A percentile compares a stretch with the other conserved stretches of the same genome.
Conservation (phyloP, 2,888 invertebrate genomes). For the Leptopterna dolabrata region DNA sequence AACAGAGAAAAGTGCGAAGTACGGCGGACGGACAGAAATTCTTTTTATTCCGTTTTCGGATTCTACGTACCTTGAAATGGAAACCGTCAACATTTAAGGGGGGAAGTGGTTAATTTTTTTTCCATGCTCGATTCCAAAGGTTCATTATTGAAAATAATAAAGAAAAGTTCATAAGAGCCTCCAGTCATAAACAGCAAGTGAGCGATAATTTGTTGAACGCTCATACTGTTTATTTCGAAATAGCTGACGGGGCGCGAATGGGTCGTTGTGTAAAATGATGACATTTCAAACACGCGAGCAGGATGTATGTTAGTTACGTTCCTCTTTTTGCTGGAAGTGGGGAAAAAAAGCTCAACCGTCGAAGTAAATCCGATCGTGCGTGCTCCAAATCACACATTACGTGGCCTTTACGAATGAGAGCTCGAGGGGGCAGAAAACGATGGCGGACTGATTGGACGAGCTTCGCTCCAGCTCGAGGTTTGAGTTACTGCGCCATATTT, state of each 20-base stretch:
- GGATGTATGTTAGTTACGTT: not conserved
- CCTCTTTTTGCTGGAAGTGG: not conserved
- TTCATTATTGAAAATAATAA: too few relatives aligned
- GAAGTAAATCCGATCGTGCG: not conserved
- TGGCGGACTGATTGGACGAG: conserved; percentile 8
- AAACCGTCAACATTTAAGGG: too few relatives aligned
- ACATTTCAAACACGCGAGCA: not conserved
- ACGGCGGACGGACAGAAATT: too few relatives aligned
- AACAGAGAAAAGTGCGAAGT: too few relatives aligned
- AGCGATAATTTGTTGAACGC: not conserved
- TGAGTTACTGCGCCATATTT: conserved; percentile 23
- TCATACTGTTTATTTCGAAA: not conserved
- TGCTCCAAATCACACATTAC: not conserved
- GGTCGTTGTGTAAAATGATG: not conserved
- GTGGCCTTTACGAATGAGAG: not conserved
- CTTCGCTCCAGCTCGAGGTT: not conserved
- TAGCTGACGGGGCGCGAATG: not conserved
- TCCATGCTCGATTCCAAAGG: too few relatives aligned
- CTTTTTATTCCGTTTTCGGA: too few relatives aligned
- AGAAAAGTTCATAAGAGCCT: too few relatives aligned
- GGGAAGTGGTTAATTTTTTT: too few relatives aligned
- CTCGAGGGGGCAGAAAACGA: not conserved
- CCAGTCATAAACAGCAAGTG: not conserved
- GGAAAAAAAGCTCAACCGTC: not conserved
- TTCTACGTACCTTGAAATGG: too few relatives aligned